Evolutionary conservation across 2,797 vertebrate species (phyloP), one percentile per base, ranked within the genome.

Genomic region (Chelidonichthys spinosus): DNA sequence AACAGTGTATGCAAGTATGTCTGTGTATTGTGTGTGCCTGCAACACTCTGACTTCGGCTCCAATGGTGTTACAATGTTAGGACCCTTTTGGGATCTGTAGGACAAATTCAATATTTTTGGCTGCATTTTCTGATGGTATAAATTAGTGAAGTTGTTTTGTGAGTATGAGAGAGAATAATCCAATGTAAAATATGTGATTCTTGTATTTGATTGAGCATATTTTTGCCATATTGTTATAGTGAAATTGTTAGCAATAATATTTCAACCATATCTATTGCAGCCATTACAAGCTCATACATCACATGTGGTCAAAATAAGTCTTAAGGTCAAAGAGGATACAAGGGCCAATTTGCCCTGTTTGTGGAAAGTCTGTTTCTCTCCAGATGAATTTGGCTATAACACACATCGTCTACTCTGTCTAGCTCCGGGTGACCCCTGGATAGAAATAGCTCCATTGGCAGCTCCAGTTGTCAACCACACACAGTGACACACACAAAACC

Each of bases 371-470:
- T 67, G 58, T 56, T 79, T 68, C 52, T 82, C 52, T 81, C 59
- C 80, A 59, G 69, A 84, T 75, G 35, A 81, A 84, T 74, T 25
- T 63, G 60, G 58, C 82, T 78, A 74, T 78, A 85, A 80, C 70
- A 74, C 72, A 79, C 63, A 70, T 74, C 37, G n/a, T 79, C 69
- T 77, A 55, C 72, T 82, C 58, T 65, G 72, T 85, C 81, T 82
- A 78, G 70, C 78, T 78, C 81, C n/a, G 10, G 82, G 73, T 83
- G 83, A 90, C 81, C 82, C 68, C 76, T 75, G 63, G 76, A 88
- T 79, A 81, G 72, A 91, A 90, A 90, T 89, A 91, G 85, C 74
- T 63, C 18, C 71, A 81, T 11, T 77, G 70, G 78, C 74, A 81
- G 82, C 77, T 58, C 63, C 75, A 86, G 82, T 81, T 88, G 82